Conservation (phyloP, 2,797 vertebrate species). For the Denticeps clupeoides region DNA sequence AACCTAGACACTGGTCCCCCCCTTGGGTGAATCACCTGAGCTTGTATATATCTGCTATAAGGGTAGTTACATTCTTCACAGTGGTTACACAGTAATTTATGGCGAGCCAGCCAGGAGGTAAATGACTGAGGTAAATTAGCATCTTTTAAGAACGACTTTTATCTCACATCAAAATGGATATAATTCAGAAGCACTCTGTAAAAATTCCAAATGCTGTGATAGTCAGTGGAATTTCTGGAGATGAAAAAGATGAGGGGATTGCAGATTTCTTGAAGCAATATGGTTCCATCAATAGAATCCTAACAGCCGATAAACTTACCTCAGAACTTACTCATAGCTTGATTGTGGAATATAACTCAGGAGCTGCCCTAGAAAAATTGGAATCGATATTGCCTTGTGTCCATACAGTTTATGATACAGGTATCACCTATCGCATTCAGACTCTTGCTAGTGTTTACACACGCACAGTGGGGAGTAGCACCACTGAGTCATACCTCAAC, state of each 20-base stretch:
- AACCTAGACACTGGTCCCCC: too few relatives aligned
- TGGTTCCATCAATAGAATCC: constrained; percentile 3
- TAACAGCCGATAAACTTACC: neutral
- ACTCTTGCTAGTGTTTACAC: neutral
- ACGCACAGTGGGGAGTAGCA: neutral
- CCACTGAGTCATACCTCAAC: neutral
- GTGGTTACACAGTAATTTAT: neutral
- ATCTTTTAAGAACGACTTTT: neutral
- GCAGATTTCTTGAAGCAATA: constrained; percentile 1
- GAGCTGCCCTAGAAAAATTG: neutral
- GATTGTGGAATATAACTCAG: constrained; percentile 11
- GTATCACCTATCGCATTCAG: neutral
- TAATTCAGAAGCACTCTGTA: neutral
- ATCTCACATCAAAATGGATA: neutral
- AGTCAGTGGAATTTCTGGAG: constrained; percentile 10
- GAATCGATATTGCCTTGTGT: neutral
- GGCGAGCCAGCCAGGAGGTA: constrained; percentile 16
- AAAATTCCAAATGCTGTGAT: constrained; percentile 19
- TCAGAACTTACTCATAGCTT: neutral
- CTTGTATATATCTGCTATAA: too few relatives aligned
- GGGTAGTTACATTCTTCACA: too few relatives aligned
- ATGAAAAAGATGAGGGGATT: neutral
- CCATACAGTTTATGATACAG: neutral
- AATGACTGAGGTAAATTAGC: neutral
- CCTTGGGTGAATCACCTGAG: too few relatives aligned